A percentile compares a stretch with the other conserved stretches of the same genome.
Conservation (phyloP, 2,888 invertebrate genomes). For the Yponomeuta plumbellus region DNA sequence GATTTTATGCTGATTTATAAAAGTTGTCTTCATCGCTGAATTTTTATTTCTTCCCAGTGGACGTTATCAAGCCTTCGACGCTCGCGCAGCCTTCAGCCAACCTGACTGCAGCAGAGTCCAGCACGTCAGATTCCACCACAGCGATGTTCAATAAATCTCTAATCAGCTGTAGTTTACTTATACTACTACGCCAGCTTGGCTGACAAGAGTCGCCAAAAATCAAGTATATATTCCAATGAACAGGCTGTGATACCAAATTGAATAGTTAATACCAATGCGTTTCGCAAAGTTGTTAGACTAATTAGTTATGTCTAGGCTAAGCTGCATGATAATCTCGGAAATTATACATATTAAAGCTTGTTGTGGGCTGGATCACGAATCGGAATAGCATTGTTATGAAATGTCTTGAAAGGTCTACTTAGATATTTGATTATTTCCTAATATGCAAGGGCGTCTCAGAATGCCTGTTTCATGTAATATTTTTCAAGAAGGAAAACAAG, state of each 20-base stretch:
- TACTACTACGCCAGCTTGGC: conserved; percentile 43
- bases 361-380: neutral
- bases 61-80: conserved; percentile 54
- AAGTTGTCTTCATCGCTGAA: too few species aligned
- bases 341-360: conserved; percentile 9
- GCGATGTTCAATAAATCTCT: conserved; percentile 24
- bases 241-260: conserved; percentile 66
- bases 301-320: conserved; percentile 13
- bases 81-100: conserved; percentile 51
- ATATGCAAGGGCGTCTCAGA: too few species aligned
- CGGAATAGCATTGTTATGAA: too few species aligned
- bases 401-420: too few species aligned
- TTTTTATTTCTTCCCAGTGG: conserved; percentile 47
- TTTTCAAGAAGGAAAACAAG: too few species aligned
- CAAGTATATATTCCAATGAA: conserved; percentile 41
- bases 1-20: too few species aligned
- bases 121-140: conserved; percentile 39
- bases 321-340: conserved; percentile 6
- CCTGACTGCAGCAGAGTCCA: conserved; percentile 46
- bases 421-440: too few species aligned
- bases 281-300: conserved; percentile 21
- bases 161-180: conserved; percentile 33
- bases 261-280: conserved; percentile 29
- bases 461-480: too few species aligned
- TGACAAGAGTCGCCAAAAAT: conserved; percentile 34